These are phyloP conservation scores for Microctonus hyperodae DNA, from an alignment of 2,888 invertebrate species.

Conservation along the genomic window DNA sequence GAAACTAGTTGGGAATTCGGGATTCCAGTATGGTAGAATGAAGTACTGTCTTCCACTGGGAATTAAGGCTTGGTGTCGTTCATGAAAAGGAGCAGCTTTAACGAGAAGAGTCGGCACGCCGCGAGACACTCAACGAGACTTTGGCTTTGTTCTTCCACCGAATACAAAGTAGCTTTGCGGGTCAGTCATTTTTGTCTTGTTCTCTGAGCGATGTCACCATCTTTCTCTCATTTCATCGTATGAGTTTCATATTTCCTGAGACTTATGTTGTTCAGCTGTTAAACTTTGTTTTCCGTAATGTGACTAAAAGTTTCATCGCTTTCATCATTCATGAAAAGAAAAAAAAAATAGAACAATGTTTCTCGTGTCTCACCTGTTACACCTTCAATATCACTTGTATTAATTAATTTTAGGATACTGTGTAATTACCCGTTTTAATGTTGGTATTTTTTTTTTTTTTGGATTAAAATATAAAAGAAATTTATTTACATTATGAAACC, in stretches of 20 bases:
- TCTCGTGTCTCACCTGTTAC: too few species aligned
- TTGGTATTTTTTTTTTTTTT: too few species aligned
- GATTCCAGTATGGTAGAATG: slow-evolving; percentile 19
- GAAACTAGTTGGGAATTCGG: slow-evolving; percentile 20
- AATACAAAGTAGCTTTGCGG: slow-evolving; percentile 41
- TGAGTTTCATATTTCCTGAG: slow-evolving; percentile 1
- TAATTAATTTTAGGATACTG: too few species aligned
- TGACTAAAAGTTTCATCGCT: not conserved
- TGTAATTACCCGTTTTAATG: too few species aligned
- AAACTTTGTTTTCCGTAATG: slow-evolving; percentile 1
- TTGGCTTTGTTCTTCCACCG: slow-evolving; percentile 35
- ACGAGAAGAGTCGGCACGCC: slow-evolving; percentile 37
- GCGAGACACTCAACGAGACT: slow-evolving; percentile 42
- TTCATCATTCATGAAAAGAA: not conserved
- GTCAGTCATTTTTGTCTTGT: slow-evolving; percentile 33
- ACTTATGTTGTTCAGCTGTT: slow-evolving; percentile 7
- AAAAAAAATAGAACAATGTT: not conserved
- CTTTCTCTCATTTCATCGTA: not conserved
- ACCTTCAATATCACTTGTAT: too few species aligned
- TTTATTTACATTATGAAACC: slow-evolving; percentile 84
- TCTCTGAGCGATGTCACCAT: slow-evolving; percentile 34
- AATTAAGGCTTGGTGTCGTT: slow-evolving; percentile 35
- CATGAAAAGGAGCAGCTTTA: slow-evolving; percentile 33
- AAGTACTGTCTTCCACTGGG: slow-evolving; percentile 28
- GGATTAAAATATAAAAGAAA: too few species aligned